Evolutionary conservation across 2,113 vertebrate genomes (phyloP).

Genomic region (Mobula birostris): DNA sequence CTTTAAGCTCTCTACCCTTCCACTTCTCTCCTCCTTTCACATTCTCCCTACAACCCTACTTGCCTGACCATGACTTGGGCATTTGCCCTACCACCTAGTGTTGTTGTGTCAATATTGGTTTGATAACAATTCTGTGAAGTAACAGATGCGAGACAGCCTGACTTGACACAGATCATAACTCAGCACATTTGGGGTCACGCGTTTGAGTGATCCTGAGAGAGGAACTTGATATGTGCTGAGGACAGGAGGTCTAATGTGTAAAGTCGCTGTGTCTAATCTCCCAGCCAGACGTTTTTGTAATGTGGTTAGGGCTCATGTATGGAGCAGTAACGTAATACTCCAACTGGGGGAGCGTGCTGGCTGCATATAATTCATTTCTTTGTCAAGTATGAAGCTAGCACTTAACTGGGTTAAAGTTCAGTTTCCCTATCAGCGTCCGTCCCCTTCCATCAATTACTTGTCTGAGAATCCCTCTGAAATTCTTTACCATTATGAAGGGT

Average conservation of each 20-base stretch:
- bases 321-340: conserved; percentile 23
- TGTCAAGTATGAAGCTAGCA: neutral
- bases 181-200: neutral
- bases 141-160: neutral
- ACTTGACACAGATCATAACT: neutral
- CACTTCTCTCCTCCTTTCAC: neutral
- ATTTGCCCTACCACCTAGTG: neutral
- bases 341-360: neutral
- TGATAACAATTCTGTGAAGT: too few species aligned
- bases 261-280: conserved; percentile 11
- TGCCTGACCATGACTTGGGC: neutral
- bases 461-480: too few species aligned
- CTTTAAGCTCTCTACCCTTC: neutral
- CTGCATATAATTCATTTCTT: neutral
- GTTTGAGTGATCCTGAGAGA: neutral
- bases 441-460: neutral
- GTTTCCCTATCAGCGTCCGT: neutral
- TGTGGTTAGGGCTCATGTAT: neutral
- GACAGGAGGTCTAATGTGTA: neutral
- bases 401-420: conserved; percentile 28
- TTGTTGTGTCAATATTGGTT: neutral
- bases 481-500: neutral
- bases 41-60: neutral
- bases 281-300: neutral
- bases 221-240: neutral